phyloP scores from a whole-genome alignment of 2,113 vertebrate species.

The Oriolus oriolus region DNA sequence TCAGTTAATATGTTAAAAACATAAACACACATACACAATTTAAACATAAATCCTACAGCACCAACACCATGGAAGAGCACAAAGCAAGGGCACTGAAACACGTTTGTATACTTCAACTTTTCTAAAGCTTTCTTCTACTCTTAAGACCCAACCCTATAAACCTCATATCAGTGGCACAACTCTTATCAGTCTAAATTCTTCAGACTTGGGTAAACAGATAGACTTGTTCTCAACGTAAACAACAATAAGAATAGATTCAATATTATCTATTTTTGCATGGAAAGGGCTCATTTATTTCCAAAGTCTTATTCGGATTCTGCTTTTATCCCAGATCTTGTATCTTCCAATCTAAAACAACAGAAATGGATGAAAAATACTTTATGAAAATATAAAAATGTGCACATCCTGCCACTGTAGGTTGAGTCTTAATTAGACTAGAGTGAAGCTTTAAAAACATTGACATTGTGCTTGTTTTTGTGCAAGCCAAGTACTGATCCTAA shows the following conservation, averaged over 20 bases:
- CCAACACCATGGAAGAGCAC: accelerated
- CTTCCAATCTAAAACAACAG: not conserved
- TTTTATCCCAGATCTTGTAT: not conserved
- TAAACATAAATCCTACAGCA: not conserved
- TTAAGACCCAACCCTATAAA: not conserved
- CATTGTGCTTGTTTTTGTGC: slow-evolving; percentile 6
- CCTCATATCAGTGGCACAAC: not conserved
- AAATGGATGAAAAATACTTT: not conserved
- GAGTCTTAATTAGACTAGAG: not conserved
- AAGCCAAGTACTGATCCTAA: not conserved
- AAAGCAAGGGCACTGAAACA: not conserved
- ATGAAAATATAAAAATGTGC: not conserved
- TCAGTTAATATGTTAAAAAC: not conserved
- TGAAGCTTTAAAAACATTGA: slow-evolving; percentile 17
- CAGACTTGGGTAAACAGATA: not conserved
- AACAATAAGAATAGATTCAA: not conserved
- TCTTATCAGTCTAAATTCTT: not conserved
- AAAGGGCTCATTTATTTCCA: not conserved
- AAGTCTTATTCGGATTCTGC: not conserved
- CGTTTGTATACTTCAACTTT: not conserved
- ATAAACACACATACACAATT: not conserved
- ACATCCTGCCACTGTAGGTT: not conserved
- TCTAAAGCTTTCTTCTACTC: not conserved
- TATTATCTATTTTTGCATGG: not conserved
- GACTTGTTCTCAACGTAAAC: not conserved